A percentile compares a stretch with the other conserved stretches of the same genome.
phyloP scores from a whole-genome alignment of 2,888 invertebrate genomes.

The Caenorhabditis sp. region DNA sequence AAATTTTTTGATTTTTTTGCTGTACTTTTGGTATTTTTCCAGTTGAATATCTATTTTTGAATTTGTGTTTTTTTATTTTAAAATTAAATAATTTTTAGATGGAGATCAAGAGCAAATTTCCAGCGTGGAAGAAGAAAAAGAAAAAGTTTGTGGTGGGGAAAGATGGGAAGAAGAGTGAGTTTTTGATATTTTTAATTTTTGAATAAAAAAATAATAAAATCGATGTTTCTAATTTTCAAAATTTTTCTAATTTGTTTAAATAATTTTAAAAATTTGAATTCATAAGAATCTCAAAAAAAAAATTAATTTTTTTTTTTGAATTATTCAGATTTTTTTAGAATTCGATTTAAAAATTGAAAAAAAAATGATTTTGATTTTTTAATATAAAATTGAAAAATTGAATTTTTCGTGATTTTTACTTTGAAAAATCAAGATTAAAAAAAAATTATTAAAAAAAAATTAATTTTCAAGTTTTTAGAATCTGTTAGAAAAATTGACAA shows the following conservation, averaged over 20 bases:
- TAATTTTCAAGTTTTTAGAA: background rate
- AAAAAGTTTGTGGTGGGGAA: conserved; percentile 27
- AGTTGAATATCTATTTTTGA: no score
- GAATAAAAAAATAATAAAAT: background rate
- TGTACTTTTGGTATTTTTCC: background rate
- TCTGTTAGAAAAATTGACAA: background rate
- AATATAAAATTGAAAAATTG: no score
- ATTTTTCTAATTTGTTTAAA: no score
- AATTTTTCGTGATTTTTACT: no score
- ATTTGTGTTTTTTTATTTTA: background rate
- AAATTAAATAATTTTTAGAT: conserved; percentile 16
- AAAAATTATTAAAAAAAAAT: no score
- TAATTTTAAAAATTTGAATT: no score
- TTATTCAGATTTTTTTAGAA: background rate
- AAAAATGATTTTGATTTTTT: background rate
- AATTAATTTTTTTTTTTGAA: background rate
- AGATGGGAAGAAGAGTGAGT: conserved; percentile 26
- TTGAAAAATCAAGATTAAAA: no score
- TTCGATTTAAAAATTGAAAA: background rate
- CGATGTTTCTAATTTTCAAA: background rate
- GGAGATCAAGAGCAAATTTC: conserved; percentile 56
- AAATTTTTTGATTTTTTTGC: background rate
- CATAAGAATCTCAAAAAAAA: no score
- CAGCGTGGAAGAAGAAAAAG: conserved; percentile 58
- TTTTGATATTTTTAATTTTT: no score